These are phyloP conservation scores for Wasmannia auropunctata DNA, from an alignment of 1,140 invertebrate species.

Conservation along the genomic window DNA sequence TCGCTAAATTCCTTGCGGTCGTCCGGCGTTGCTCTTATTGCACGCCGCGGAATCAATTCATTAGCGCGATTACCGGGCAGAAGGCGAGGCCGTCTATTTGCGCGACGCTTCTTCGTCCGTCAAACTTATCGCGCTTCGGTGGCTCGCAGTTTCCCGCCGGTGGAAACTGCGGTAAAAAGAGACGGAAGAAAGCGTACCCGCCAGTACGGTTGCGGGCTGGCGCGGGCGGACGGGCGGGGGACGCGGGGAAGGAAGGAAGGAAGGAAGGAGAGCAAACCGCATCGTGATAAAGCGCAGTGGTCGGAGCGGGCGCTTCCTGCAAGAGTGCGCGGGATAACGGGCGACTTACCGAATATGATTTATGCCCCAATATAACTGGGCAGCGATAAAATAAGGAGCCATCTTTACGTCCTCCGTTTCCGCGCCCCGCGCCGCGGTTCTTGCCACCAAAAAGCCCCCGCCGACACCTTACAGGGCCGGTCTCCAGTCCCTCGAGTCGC, in stretches of 20 bases:
- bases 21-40: not conserved
- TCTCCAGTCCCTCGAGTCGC: not conserved
- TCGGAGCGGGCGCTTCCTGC: conserved; percentile 63
- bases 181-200: conserved; percentile 29
- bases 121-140: conserved; percentile 58
- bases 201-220: not conserved
- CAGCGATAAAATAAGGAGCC: conserved; percentile 78
- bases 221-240: not conserved
- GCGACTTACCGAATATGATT: conserved; percentile 79
- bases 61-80: conserved; percentile 28
- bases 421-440: not conserved
- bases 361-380: conserved; percentile 78
- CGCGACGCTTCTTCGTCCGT: conserved; percentile 53
- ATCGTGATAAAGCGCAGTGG: conserved; percentile 68
- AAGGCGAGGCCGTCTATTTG: conserved; percentile 41
- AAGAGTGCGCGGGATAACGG: conserved; percentile 68
- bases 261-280: conserved; percentile 53
- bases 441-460: not conserved
- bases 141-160: conserved; percentile 40
- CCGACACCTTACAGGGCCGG: not conserved
- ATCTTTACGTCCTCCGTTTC: conserved; percentile 46
- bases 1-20: not conserved
- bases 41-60: conserved; percentile 21
- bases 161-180: conserved; percentile 45
- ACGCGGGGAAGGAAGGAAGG: conserved; percentile 22